Conservation (phyloP, 2,888 invertebrate species). For the Arge pagana region DNA sequence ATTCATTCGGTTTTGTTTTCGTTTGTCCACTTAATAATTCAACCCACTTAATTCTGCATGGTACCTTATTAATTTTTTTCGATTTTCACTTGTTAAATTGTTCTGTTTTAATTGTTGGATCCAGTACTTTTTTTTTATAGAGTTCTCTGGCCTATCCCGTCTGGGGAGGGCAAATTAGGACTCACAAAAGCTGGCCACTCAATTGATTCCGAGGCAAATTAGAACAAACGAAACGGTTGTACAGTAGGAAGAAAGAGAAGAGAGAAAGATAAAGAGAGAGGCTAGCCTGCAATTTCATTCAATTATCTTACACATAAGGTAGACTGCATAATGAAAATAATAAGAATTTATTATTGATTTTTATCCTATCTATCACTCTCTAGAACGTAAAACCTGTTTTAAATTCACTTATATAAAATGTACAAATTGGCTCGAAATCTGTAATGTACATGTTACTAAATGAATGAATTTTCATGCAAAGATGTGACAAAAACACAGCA, state of each 20-base stretch:
- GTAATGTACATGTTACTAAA: too few relatives aligned
- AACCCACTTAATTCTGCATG: conserved; percentile 9
- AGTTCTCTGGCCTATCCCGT: conserved; percentile 9
- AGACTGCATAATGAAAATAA: too few relatives aligned
- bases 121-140: conserved; percentile 3
- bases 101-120: conserved; percentile 19
- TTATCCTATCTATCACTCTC: too few relatives aligned
- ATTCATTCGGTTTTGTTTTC: conserved; percentile 30
- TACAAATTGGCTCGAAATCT: too few relatives aligned
- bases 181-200: conserved; percentile 3
- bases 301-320: background rate
- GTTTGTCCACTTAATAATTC: conserved; percentile 26
- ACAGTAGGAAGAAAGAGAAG: conserved; percentile 23
- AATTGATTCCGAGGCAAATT: conserved; percentile 22
- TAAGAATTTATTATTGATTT: too few relatives aligned
- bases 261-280: conserved; percentile 7
- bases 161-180: conserved; percentile 15
- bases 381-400: too few relatives aligned
- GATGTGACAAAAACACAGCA: too few relatives aligned
- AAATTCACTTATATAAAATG: too few relatives aligned
- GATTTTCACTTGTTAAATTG: conserved; percentile 5
- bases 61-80: conserved; percentile 32
- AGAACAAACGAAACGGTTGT: conserved; percentile 26
- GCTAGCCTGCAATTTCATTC: conserved; percentile 6
- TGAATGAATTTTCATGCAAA: too few relatives aligned